Base-by-base conservation (phyloP, 2,888 invertebrate genomes). In the Tyria jacobaeae region DNA sequence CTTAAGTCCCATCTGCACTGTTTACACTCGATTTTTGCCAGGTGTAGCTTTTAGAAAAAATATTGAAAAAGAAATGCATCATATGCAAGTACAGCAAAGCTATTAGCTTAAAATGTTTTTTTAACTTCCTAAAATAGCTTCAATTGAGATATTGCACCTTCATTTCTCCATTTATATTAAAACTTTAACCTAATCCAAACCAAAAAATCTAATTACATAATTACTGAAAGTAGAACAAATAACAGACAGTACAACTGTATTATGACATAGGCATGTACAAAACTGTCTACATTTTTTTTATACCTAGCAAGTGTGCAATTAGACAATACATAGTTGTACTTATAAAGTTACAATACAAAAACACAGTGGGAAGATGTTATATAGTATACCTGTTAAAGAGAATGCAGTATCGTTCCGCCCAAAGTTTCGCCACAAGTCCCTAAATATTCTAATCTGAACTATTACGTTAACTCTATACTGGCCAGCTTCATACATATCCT, bases 401-500 rank as follows among this genome's bases (percentile, higher is more conserved):
- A 92, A 92, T 39, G 75, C 84, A 27, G 83, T 85, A 17, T 66
- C 76, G 25, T 82, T 80, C 17, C 76, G 71, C 12, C 82, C 81
- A n/a, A 81, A 80, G 41, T 68, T 66, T 50, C 84, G 78, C 94
- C 95, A 95, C 21, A 58, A 65, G n/a, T 78, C 80, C 62, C 75
- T 72, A 53, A 88, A 76, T 61, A 84, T 85, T 75, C 86, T 91
- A 95, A 60, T 81, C 1, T 52, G 21, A 37, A 97, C 93, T 72
- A 94, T 89, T 31, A 96, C 94, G 51, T 87, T 89, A 0, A 85
- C 82, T 3, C 80, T 85, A 79, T 96, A 96, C 24, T 88, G 85
- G 3, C 96, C 96, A 34, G 95, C 91, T 63, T 94, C 91, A 87
- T 95, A 95, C 2, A 82, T 79, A 44, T 83, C 78, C 35, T 89